These are phyloP conservation scores for Manacus vitellinus DNA, from an alignment of 2,113 vertebrate genomes.

Conservation along the genomic window DNA sequence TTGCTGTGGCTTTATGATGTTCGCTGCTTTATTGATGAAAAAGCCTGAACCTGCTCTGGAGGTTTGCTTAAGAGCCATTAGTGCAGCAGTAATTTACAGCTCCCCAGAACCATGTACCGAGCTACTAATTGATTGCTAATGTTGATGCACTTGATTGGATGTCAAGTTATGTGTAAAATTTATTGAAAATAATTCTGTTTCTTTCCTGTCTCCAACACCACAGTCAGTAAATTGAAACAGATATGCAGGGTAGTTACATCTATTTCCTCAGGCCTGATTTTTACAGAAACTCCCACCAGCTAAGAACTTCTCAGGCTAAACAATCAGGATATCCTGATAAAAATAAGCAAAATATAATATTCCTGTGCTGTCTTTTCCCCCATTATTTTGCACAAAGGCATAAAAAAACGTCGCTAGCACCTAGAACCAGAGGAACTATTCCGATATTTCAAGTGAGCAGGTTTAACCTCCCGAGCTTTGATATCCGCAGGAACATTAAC, in stretches of 20 bases:
- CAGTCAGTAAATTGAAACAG: neutral
- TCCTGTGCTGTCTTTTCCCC: neutral
- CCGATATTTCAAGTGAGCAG: neutral
- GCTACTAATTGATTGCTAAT: conserved; percentile 51
- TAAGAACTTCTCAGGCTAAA: neutral
- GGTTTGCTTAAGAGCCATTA: conserved; percentile 15
- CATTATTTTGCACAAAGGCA: neutral
- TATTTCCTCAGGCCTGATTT: neutral
- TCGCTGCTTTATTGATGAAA: neutral
- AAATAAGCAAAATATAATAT: neutral
- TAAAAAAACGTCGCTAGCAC: neutral
- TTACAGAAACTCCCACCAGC: neutral
- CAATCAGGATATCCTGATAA: neutral
- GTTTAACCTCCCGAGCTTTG: conserved; percentile 39
- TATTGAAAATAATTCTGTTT: conserved; percentile 12
- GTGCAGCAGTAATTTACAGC: conserved; percentile 10
- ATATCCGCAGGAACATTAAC: conserved; percentile 29
- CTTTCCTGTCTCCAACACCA: neutral
- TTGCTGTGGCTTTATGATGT: neutral
- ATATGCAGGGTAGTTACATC: neutral
- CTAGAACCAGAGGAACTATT: neutral
- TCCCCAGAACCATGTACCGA: neutral
- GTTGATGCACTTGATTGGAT: neutral
- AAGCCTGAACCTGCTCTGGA: neutral
- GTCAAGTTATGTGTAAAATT: conserved; percentile 27